A percentile compares a stretch with the other conserved stretches of the same genome.
Conservation (phyloP, 2,888 invertebrate species). For the Callinectes sapidus region DNA sequence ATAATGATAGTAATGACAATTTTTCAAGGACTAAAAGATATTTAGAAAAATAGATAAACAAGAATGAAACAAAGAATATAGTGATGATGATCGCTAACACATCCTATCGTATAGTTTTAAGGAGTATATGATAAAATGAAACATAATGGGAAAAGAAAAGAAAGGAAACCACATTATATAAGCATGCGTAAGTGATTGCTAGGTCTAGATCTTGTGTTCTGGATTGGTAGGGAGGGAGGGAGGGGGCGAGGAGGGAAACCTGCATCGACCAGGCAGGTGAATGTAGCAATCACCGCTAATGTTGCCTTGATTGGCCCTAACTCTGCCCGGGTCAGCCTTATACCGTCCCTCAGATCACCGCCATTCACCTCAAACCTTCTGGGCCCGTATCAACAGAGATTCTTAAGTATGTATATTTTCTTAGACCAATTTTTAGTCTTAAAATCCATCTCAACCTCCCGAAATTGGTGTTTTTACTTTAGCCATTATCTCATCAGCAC, state of each 20-base stretch:
- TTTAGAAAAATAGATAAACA: background rate
- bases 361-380: constrained; percentile 12
- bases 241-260: background rate
- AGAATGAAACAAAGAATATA: too few species aligned
- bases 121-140: too few species aligned
- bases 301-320: constrained; percentile 13
- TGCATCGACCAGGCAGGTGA: background rate
- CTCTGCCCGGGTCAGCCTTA: background rate
- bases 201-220: background rate
- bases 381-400: too few species aligned
- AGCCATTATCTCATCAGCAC: too few species aligned
- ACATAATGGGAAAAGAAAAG: background rate
- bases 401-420: too few species aligned
- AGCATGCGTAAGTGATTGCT: background rate
- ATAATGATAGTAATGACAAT: background rate
- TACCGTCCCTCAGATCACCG: background rate
- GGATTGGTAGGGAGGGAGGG: background rate
- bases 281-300: constrained; percentile 27
- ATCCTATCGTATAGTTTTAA: background rate
- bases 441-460: too few species aligned
- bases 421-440: too few species aligned
- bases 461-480: too few species aligned
- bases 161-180: background rate
- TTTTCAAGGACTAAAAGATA: background rate
- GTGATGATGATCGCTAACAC: background rate